These are phyloP conservation scores for Mastigias papua DNA, from an alignment of 30 jellyfish, hydroid and myxozoan genomes.

Conservation along the genomic window DNA sequence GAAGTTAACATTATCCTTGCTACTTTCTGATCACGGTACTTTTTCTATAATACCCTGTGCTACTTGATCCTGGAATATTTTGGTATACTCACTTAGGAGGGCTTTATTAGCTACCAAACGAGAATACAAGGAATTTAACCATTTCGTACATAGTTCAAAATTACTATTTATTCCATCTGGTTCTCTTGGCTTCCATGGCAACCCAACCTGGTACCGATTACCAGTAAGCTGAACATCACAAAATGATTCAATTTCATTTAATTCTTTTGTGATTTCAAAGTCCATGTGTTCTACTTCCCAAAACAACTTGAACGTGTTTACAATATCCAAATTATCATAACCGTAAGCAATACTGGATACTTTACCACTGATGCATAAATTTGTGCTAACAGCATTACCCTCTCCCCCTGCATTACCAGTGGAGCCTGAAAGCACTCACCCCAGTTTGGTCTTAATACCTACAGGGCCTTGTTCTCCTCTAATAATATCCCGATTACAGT, in stretches of 20 bases:
- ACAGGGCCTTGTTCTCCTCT: background rate
- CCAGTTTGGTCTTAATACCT: background rate
- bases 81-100: background rate
- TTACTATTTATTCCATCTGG: background rate
- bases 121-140: slow-evolving; percentile 11
- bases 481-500: background rate
- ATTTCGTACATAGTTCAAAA: slow-evolving; percentile 2
- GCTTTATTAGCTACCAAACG: background rate
- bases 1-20: background rate
- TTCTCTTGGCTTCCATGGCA: slow-evolving; percentile 9
- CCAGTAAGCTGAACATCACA: background rate
- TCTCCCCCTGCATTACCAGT: slow-evolving; percentile 5
- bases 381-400: background rate
- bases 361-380: background rate
- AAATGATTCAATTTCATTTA: background rate
- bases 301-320: background rate
- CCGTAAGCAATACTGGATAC: background rate
- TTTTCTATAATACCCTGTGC: slow-evolving; percentile 9
- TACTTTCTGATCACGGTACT: background rate
- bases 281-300: background rate
- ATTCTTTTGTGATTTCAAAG: background rate
- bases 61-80: slow-evolving; percentile 3
- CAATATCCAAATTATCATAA: background rate
- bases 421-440: background rate
- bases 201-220: slow-evolving; percentile 7